phyloP scores from a whole-genome alignment of 2,797 vertebrate species.

The Sebastiscus albofasciatus region DNA sequence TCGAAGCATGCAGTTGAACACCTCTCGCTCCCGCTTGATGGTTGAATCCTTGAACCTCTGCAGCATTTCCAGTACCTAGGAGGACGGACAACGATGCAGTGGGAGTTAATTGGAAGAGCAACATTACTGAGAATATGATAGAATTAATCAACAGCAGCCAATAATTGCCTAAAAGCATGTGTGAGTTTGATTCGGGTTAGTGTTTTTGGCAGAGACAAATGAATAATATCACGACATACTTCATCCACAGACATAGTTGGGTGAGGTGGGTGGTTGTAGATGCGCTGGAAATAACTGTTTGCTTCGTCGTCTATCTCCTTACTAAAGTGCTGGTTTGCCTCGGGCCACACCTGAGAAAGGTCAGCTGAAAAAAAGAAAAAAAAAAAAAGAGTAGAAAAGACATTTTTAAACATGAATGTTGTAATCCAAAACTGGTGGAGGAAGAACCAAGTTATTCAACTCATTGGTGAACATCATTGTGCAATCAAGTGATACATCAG shows the following conservation, averaged over 20 bases:
- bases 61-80: conserved; percentile 97
- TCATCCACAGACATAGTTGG: conserved; percentile 99
- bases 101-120: neutral
- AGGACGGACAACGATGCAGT: neutral
- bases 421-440: neutral
- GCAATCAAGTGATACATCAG: neutral
- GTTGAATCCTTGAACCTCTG: conserved; percentile 99
- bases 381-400: neutral
- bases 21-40: conserved; percentile 97
- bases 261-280: conserved; percentile 99
- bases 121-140: neutral
- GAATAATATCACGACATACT: conserved; percentile 76
- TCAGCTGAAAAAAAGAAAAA: conserved; percentile 87
- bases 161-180: too few species aligned
- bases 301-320: conserved; percentile 99
- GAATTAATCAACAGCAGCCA: neutral
- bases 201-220: neutral
- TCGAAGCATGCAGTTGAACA: conserved; percentile 99
- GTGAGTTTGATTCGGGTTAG: neutral
- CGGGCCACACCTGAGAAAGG: conserved; percentile 99
- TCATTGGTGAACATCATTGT: neutral
- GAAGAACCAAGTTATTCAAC: neutral
- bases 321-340: conserved; percentile 99
- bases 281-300: conserved; percentile 99
- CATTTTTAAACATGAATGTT: neutral